phyloP scores from a whole-genome alignment of 1,140 invertebrate genomes.

The Diabrotica virgifera region DNA sequence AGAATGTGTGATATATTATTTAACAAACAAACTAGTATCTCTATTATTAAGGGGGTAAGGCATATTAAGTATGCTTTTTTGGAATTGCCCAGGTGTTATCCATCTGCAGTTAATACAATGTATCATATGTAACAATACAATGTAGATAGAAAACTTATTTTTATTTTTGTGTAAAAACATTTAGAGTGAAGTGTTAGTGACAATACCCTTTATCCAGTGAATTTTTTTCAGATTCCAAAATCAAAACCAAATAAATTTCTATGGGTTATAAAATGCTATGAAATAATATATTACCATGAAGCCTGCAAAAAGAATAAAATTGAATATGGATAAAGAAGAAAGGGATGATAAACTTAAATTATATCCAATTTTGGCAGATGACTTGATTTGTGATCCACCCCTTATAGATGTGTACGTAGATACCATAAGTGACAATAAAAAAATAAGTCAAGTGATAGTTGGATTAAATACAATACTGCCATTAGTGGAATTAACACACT shows the following conservation, averaged over 20 bases:
- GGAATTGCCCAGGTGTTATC: too few relatives aligned
- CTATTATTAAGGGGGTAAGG: too few relatives aligned
- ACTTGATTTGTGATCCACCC: slow-evolving; percentile 53
- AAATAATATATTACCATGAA: slow-evolving; percentile 11
- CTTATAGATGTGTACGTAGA: slow-evolving; percentile 60
- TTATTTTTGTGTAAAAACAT: too few relatives aligned
- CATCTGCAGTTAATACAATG: too few relatives aligned
- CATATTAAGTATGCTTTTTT: too few relatives aligned
- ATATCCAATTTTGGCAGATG: slow-evolving; percentile 53
- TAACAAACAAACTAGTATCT: too few relatives aligned
- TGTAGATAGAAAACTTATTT: too few relatives aligned
- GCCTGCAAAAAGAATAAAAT: slow-evolving; percentile 29
- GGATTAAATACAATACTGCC: slow-evolving; percentile 56
- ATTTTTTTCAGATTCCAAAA: not conserved
- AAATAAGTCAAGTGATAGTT: slow-evolving; percentile 62
- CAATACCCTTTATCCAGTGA: not conserved
- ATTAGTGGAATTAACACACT: slow-evolving; percentile 62
- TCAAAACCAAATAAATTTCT: too few relatives aligned
- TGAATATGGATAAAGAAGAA: slow-evolving; percentile 19
- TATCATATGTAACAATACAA: too few relatives aligned
- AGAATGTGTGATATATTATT: too few relatives aligned
- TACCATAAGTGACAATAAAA: slow-evolving; percentile 57
- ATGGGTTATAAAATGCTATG: too few relatives aligned
- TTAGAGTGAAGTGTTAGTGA: too few relatives aligned
- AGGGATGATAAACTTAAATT: slow-evolving; percentile 14